phyloP scores from a whole-genome alignment of 2,797 vertebrate species.

The Cuniculus paca region DNA sequence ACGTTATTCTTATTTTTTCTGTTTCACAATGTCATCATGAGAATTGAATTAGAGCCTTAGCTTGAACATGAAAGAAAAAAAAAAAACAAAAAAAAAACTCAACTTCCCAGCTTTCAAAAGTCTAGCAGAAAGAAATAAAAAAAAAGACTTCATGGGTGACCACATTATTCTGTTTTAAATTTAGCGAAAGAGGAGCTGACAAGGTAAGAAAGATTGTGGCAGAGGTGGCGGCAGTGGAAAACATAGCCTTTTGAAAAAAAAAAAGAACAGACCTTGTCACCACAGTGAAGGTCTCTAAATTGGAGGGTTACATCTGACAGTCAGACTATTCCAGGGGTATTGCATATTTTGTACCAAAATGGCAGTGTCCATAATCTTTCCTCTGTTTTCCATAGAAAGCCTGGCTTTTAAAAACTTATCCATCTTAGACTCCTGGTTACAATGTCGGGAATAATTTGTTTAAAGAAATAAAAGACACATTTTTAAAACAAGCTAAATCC shows the following conservation, averaged over 20 bases:
- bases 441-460: not conserved
- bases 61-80: not conserved
- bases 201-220: constrained; percentile 8
- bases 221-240: constrained; percentile 25
- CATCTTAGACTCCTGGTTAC: not conserved
- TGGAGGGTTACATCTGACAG: not conserved
- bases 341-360: not conserved
- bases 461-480: not conserved
- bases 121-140: not conserved
- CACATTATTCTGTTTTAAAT: constrained; percentile 79
- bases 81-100: not conserved
- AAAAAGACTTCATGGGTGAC: constrained; percentile 34
- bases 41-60: constrained; percentile 55
- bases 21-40: constrained; percentile 41
- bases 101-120: constrained; percentile 50
- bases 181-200: constrained; percentile 66
- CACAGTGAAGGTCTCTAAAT: not conserved
- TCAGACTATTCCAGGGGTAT: not conserved
- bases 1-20: constrained; percentile 45
- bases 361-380: not conserved
- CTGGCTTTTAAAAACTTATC: not conserved
- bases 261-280: constrained; percentile 61
- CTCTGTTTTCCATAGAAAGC: not conserved
- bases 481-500: not conserved
- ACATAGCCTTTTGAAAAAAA: constrained; percentile 47